Evolutionary conservation across 2,888 invertebrate species (phyloP).

Genomic region (Sminthurinus aureus): DNA sequence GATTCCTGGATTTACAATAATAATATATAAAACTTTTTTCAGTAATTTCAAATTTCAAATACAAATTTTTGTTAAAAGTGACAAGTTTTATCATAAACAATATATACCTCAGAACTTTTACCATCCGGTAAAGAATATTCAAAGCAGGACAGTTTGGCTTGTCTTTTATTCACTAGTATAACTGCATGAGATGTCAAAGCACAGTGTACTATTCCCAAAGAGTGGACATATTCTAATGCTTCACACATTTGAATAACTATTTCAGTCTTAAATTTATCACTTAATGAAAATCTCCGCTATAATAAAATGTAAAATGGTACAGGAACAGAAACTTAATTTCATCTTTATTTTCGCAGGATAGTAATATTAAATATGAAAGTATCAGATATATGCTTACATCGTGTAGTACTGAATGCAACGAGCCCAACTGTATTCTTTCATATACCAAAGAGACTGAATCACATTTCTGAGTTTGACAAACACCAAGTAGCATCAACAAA

Average conservation of each 20-base stretch:
- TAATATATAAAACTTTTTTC: no score
- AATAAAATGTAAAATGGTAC: background rate
- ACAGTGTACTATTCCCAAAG: conserved; percentile 64
- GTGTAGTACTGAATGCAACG: conserved; percentile 63
- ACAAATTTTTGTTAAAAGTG: no score
- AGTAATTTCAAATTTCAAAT: no score
- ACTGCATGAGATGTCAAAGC: conserved; percentile 65
- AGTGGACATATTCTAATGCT: conserved; percentile 64
- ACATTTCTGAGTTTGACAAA: conserved; percentile 63
- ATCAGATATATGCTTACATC: conserved; percentile 38
- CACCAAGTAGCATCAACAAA: conserved; percentile 64
- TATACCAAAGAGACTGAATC: conserved; percentile 64
- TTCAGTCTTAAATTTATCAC: conserved; percentile 44
- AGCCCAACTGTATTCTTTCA: conserved; percentile 64
- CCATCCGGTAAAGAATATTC: conserved; percentile 62
- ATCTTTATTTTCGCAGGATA: no score
- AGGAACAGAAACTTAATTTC: background rate
- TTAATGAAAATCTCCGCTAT: conserved; percentile 10
- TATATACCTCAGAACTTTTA: no score
- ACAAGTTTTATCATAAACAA: background rate
- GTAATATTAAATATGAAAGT: no score
- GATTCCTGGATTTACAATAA: background rate
- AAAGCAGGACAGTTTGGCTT: conserved; percentile 65
- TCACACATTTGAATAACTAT: conserved; percentile 62
- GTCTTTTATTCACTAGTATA: conserved; percentile 62